phyloP scores from a whole-genome alignment of 2,888 invertebrate species.

The Panopea generosa region DNA sequence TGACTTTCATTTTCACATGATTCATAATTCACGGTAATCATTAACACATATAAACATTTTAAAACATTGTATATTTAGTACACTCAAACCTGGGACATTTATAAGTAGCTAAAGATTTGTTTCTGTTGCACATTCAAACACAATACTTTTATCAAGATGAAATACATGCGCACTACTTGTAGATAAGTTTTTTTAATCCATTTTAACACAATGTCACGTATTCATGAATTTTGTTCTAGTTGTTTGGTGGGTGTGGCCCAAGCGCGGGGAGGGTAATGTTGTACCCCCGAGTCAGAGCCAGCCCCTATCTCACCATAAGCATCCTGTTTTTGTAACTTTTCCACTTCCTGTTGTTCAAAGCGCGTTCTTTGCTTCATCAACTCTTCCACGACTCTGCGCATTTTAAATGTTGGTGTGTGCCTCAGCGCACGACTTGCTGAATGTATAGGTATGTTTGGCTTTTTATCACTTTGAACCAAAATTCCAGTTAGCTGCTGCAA shows the following conservation, averaged over 20 bases:
- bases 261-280: constrained; percentile 37
- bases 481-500: constrained; percentile 77
- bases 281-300: constrained; percentile 37
- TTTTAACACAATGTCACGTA: too few species aligned
- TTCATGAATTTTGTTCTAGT: constrained; percentile 38
- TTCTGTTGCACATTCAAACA: too few species aligned
- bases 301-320: constrained; percentile 21
- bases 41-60: too few species aligned
- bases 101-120: too few species aligned
- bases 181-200: too few species aligned
- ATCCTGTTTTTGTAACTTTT: constrained; percentile 69
- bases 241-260: constrained; percentile 46
- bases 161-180: too few species aligned
- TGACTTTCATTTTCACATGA: too few species aligned
- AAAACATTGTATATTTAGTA: too few species aligned
- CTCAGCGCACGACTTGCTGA: constrained; percentile 78
- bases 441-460: constrained; percentile 71
- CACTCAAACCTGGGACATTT: too few species aligned
- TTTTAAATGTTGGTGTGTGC: constrained; percentile 82
- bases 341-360: constrained; percentile 77
- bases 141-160: too few species aligned
- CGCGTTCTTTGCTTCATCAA: constrained; percentile 75
- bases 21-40: too few species aligned
- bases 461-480: constrained; percentile 64
- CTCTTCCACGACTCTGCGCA: constrained; percentile 78